Conservation (phyloP, 2,797 vertebrate genomes). For the Acanthornis magna region DNA sequence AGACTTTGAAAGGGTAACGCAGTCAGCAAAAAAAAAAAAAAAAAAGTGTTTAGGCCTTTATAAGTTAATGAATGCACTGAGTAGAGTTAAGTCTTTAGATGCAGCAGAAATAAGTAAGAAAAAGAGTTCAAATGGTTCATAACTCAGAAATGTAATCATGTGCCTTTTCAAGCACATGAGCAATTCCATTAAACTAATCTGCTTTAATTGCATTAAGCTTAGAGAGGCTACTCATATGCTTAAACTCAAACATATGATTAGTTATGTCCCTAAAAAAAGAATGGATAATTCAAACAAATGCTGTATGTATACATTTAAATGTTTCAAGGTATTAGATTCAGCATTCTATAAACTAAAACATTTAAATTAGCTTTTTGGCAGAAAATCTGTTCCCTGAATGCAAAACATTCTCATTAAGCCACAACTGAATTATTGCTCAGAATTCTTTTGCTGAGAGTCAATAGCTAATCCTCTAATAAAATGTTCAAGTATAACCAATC, state of each 20-base stretch:
- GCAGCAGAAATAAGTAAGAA: background rate
- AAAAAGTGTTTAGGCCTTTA: background rate
- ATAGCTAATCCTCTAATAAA: background rate
- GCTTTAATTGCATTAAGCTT: conserved; percentile 38
- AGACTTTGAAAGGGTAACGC: background rate
- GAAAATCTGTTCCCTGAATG: background rate
- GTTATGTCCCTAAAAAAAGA: background rate
- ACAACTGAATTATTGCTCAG: background rate
- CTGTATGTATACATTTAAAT: background rate
- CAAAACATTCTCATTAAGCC: background rate
- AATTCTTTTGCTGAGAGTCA: background rate
- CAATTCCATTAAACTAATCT: conserved; percentile 49
- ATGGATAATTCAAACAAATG: background rate
- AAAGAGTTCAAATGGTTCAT: background rate
- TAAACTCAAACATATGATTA: background rate
- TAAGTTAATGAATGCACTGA: background rate
- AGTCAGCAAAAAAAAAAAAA: background rate
- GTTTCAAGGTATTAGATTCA: background rate
- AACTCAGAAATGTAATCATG: conserved; percentile 17
- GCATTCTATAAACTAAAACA: background rate
- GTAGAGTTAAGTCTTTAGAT: background rate
- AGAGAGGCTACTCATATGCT: background rate
- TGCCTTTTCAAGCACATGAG: conserved; percentile 33
- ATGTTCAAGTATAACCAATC: background rate
- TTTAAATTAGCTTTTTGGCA: background rate